Base-by-base conservation (phyloP, 2,888 invertebrate genomes). In the Lymantria monacha region DNA sequence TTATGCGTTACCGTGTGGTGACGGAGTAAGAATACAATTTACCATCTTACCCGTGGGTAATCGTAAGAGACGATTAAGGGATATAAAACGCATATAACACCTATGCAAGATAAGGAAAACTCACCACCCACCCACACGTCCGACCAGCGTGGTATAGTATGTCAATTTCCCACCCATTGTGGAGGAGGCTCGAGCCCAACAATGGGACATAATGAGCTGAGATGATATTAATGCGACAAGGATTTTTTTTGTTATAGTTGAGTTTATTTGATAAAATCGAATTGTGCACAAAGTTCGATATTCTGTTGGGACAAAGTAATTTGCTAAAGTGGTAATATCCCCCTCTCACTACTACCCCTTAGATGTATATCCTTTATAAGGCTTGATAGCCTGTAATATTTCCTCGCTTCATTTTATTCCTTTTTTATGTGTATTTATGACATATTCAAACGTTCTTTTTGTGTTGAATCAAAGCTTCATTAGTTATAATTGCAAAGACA, bases 261-360 rank as follows among this genome's bases (percentile, higher is more conserved):
- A 46, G 58, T 62, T 64, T 79, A 74, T 79, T 72, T 71, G 74
- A 70, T 74, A 76, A 76, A 74, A 74, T 74, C 70, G 73, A 73
- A 70, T 10, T 67, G 68, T 59, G 69, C 70, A 77, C 75, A 79
- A 77, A 75, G 68, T 66, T 69, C 59, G 66, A 65, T 72, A 74
- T 74, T 73, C 74, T 75, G 66, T 68, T 53, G 71, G 75, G 76
- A 76, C 75, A 70, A 68, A 74, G 83, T 82, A 83, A 84, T 84
- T 82, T 84, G 75, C 72, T 75, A 82, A 83, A 83, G 83, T 83
- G 82, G 77, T 71, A 74, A 79, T 70, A 65, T 67, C 70, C 62
- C 65, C 62, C 58, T 64, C 53, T 63, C 58, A 48, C 57, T 55
- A 41, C 47, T 59, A 58, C 51, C 54, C 54, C 48, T 55, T 58